Percentiles rank a stretch among this genome's conserved stretches.
Evolutionary conservation across 2,797 vertebrate species (phyloP).

Genomic region (Simalia tracyae): DNA sequence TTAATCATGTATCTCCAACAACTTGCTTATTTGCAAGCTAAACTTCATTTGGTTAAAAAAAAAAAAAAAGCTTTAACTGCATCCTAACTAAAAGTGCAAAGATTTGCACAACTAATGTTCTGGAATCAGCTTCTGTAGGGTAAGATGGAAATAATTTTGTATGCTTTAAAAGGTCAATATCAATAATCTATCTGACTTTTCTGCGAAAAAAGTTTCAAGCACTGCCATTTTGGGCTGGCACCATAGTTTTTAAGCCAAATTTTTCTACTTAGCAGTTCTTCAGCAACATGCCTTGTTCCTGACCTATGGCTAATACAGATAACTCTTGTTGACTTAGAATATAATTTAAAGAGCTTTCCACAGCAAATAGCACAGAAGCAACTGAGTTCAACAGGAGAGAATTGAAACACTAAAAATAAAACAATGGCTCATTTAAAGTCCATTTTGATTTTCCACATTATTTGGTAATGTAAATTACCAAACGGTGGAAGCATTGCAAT

Average conservation of each 20-base stretch:
- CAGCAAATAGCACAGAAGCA: conserved; percentile 17
- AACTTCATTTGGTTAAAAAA: not conserved
- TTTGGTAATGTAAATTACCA: not conserved
- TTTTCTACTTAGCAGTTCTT: conserved; percentile 29
- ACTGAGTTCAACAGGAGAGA: conserved; percentile 9
- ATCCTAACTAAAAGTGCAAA: conserved; percentile 27
- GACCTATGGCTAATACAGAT: conserved; percentile 29
- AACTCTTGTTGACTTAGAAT: conserved; percentile 20
- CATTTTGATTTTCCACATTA: conserved; percentile 38
- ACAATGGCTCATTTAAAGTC: conserved; percentile 15
- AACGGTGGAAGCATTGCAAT: not conserved
- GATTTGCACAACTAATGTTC: conserved; percentile 56
- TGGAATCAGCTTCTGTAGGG: conserved; percentile 54
- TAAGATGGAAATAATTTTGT: conserved; percentile 46
- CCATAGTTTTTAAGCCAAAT: conserved; percentile 32
- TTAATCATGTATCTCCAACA: too few species aligned
- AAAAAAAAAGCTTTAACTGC: not conserved
- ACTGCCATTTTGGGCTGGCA: conserved; percentile 49
- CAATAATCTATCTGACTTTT: conserved; percentile 11
- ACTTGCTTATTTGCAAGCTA: not conserved
- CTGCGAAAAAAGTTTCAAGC: conserved; percentile 25
- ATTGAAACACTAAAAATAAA: not conserved
- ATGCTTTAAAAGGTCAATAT: conserved; percentile 42
- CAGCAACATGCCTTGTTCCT: not conserved
- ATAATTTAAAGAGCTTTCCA: conserved; percentile 41